Evolutionary conservation across 2,888 invertebrate species (phyloP), one percentile per base, ranked within the genome.

Genomic region (Eretmocerus hayati): DNA sequence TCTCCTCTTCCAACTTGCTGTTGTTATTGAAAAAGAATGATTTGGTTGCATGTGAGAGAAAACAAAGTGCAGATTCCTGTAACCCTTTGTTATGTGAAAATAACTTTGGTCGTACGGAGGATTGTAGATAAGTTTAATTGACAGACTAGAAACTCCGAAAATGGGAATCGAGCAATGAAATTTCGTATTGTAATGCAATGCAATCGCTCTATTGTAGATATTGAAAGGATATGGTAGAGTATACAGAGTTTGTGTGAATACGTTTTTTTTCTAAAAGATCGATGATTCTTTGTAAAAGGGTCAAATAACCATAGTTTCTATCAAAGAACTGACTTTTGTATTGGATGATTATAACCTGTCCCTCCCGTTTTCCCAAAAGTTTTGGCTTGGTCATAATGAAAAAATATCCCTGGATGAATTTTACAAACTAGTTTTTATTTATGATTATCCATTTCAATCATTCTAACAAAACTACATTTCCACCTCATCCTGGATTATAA

Each of bases 261-360:
- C 70, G 64, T 71, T 71, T 70, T n/a, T n/a, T 71, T 72, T 71
- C 66, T 67, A 67, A 66, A 68, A 67, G n/a, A 66, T 62, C 60
- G 60, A 65, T 63, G 72, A 72, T 73, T 72, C 72, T 73, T 73
- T 73, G 69, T 72, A 71, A 73, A 73, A 72, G 73, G 69, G 66
- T 72, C 72, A 41, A 71, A 72, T 72, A 71, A 72, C 72, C 71
- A 72, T 72, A 72, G 72, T 72, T 72, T 71, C 69, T 70, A 71
- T 70, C 67, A 71, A 71, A 70, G 54, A 60, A 62, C 45, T 38
- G 36, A 47, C 47, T 53, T 39, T 47, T 47, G 49, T 47, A 50
- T 47, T 54, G 50, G 50, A 48, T 46, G 50, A 50, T 43, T 21
- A 53, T 46, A 48, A 48, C 53, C 50, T 48, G 50, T 48, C 53